Conservation (phyloP, 1,140 invertebrate species). For the Zaprionus davidi region DNA sequence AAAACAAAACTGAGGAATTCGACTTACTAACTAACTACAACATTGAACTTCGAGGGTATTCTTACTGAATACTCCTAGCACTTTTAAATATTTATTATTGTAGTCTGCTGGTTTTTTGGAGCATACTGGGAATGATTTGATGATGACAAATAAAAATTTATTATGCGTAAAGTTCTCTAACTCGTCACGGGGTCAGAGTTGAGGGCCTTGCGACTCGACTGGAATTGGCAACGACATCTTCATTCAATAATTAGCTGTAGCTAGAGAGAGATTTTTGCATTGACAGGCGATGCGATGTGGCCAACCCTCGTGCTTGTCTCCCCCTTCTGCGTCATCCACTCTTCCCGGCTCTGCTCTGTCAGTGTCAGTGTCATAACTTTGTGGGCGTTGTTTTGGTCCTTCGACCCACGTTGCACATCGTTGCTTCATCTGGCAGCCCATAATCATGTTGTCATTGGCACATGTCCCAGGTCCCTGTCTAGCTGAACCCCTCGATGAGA, state of each 20-base stretch:
- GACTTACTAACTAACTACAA: neutral
- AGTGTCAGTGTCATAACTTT: constrained; percentile 73
- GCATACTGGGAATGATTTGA: constrained; percentile 62
- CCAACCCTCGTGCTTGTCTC: constrained; percentile 32
- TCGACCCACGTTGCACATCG: constrained; percentile 12
- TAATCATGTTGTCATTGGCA: constrained; percentile 79
- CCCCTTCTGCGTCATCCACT: neutral
- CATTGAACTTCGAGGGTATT: neutral
- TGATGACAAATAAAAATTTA: constrained; percentile 77
- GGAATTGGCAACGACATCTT: constrained; percentile 68
- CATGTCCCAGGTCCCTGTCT: constrained; percentile 40
- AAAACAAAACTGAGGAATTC: neutral
- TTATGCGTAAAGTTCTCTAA: constrained; percentile 66
- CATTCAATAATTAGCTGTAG: constrained; percentile 55
- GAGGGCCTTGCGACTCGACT: constrained; percentile 6
- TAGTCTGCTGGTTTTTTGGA: constrained; percentile 20
- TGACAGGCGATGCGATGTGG: constrained; percentile 36
- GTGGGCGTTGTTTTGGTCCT: constrained; percentile 59
- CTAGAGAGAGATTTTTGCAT: constrained; percentile 29
- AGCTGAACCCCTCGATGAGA: constrained; percentile 33
- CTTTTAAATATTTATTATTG: constrained; percentile 12
- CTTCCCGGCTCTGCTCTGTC: constrained; percentile 45
- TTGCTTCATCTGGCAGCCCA: constrained; percentile 56
- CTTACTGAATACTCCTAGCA: neutral
- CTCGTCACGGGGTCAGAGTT: constrained; percentile 48